Percentiles rank a stretch among this genome's conserved stretches.
phyloP scores from a whole-genome alignment of 2,113 vertebrate genomes.

The Calonectris borealis region DNA sequence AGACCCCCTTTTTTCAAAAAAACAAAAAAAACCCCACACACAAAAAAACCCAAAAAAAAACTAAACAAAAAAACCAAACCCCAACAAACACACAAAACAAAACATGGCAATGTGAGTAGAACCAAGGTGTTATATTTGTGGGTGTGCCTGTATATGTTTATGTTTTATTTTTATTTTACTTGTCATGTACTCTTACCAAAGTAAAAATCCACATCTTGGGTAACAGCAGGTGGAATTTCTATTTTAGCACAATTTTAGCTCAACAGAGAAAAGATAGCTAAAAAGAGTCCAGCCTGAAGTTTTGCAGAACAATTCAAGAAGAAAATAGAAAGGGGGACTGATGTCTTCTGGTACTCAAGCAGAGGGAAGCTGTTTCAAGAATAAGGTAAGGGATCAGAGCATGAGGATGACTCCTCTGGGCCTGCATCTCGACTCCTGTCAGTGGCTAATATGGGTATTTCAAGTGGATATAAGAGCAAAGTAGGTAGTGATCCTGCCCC shows the following conservation, averaged over 20 bases:
- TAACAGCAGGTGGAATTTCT: neutral
- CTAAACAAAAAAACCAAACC: neutral
- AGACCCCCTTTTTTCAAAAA: neutral
- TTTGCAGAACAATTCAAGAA: neutral
- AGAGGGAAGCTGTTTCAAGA: neutral
- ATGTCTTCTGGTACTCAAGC: neutral
- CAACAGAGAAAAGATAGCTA: neutral
- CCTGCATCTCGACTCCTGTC: neutral
- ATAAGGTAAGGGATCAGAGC: neutral
- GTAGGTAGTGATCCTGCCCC: neutral
- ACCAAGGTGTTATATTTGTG: neutral
- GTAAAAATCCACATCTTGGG: neutral
- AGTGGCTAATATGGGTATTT: neutral
- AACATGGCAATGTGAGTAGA: neutral
- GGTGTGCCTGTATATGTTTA: neutral
- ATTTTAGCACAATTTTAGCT: neutral
- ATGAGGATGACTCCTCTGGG: neutral
- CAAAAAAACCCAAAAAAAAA: neutral
- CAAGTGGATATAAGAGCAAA: neutral
- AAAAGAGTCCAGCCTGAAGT: neutral
- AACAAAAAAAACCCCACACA: no score
- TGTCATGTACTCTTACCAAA: neutral
- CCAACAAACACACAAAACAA: neutral
- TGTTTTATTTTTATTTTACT: neutral
- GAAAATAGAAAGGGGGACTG: neutral